These are phyloP conservation scores for Microtus ochrogaster DNA, from an alignment of 2,113 vertebrate species.

Conservation along the genomic window DNA sequence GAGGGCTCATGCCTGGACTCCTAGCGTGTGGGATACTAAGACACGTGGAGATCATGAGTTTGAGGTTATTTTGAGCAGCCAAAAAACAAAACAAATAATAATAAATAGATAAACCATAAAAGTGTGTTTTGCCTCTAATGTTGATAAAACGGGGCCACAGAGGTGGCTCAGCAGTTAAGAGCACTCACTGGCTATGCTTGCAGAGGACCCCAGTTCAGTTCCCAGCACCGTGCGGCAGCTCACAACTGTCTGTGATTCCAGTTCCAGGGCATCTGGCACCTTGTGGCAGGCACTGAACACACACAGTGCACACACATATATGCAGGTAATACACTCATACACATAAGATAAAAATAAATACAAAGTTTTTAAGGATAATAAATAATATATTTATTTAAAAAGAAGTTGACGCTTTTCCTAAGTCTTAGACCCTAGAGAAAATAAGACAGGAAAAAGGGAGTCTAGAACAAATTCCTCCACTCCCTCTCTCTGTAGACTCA, in stretches of 20 bases:
- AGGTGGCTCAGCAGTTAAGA: not conserved
- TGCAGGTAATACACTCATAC: not conserved
- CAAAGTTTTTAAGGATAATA: not conserved
- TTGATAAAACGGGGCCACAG: too few relatives aligned
- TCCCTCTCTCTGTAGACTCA: not conserved
- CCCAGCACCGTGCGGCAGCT: not conserved
- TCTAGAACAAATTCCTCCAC: constrained; percentile 17
- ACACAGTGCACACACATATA: too few relatives aligned
- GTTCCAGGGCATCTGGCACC: not conserved
- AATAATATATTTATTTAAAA: not conserved
- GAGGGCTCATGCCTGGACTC: not conserved
- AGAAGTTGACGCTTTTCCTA: constrained; percentile 20
- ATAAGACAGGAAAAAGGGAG: constrained; percentile 5
- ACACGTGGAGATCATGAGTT: not conserved
- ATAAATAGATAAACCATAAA: not conserved
- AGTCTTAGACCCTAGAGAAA: constrained; percentile 51
- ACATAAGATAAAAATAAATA: not conserved
- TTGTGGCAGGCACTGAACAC: not conserved
- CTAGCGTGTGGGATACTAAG: not conserved
- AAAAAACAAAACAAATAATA: not conserved
- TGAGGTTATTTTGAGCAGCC: not conserved
- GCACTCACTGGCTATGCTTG: too few relatives aligned
- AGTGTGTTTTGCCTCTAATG: not conserved
- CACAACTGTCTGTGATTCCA: not conserved
- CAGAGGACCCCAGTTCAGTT: not conserved